A percentile compares a stretch with the other conserved stretches of the same genome.
phyloP scores from a whole-genome alignment of 2,113 vertebrate genomes.

The Chaetodon trifascialis region DNA sequence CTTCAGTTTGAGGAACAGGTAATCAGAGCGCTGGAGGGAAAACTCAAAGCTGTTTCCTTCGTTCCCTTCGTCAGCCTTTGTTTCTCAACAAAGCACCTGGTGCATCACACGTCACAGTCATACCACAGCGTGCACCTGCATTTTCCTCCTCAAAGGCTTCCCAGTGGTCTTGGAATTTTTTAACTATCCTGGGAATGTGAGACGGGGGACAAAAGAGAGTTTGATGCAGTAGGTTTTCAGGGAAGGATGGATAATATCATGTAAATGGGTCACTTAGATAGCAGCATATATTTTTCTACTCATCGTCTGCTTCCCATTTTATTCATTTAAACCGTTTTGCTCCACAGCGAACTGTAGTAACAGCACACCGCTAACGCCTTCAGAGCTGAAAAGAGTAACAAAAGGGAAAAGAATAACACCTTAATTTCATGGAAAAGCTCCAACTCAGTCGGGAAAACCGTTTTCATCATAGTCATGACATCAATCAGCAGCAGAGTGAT shows the following conservation, averaged over 20 bases:
- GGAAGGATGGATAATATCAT: constrained; percentile 27
- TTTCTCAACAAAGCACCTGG: constrained; percentile 12
- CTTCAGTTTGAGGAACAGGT: neutral
- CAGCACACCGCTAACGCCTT: neutral
- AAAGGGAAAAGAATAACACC: neutral
- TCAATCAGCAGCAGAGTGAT: neutral
- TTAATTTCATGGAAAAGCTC: constrained; percentile 1
- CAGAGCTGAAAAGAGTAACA: neutral
- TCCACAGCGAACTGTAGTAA: neutral
- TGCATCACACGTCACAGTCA: constrained; percentile 5
- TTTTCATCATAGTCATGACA: neutral
- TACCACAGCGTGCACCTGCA: constrained; percentile 12
- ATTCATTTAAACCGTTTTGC: neutral
- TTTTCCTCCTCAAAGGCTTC: constrained; percentile 24
- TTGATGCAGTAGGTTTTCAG: constrained; percentile 22
- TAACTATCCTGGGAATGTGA: constrained; percentile 52
- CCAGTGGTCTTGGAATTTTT: constrained; percentile 12
- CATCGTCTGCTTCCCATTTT: neutral
- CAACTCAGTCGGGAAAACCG: neutral
- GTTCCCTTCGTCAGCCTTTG: constrained; percentile 7
- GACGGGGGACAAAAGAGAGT: constrained; percentile 11
- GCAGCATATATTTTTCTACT: neutral
- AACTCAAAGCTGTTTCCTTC: constrained; percentile 7
- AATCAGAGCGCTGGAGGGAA: constrained; percentile 13
- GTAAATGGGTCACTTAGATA: constrained; percentile 43